Conservation (phyloP, 2,888 invertebrate genomes). For the Pandemis cinnamomeana region DNA sequence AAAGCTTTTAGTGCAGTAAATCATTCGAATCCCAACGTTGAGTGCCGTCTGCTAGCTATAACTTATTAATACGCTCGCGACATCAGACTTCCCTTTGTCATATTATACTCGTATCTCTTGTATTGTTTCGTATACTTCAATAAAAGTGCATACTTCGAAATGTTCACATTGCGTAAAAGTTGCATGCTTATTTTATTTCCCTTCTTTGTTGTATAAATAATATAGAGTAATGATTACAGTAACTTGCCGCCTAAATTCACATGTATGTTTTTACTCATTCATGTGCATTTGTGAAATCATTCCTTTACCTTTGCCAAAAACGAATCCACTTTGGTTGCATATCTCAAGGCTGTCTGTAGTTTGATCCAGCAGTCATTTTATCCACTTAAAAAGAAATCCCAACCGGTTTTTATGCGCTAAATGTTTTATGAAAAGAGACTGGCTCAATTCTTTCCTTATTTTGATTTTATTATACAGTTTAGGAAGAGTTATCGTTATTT, state of each 20-base stretch:
- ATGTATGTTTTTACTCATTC: conserved; percentile 4
- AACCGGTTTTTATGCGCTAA: conserved; percentile 24
- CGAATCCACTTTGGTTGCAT: conserved; percentile 10
- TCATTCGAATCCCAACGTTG: neutral
- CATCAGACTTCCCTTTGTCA: conserved; percentile 3
- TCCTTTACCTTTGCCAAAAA: conserved; percentile 4
- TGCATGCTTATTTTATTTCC: neutral
- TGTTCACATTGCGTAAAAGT: conserved; percentile 10
- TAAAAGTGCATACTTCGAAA: neutral
- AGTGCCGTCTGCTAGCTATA: neutral
- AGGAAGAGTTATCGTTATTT: neutral
- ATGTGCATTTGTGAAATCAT: conserved; percentile 6
- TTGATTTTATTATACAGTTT: conserved; percentile 12
- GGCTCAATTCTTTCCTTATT: conserved; percentile 12
- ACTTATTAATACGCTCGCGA: neutral
- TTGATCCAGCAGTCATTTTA: conserved; percentile 13
- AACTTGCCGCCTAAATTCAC: conserved; percentile 1
- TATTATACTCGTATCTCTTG: neutral
- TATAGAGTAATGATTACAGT: conserved; percentile 4
- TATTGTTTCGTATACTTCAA: conserved; percentile 10
- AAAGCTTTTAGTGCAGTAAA: conserved; percentile 12
- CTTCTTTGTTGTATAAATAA: conserved; percentile 10
- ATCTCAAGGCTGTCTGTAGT: conserved; percentile 23
- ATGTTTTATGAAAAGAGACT: conserved; percentile 24
- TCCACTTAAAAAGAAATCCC: conserved; percentile 29